phyloP scores from a whole-genome alignment of 2,888 invertebrate genomes.

The Unio pictorum region DNA sequence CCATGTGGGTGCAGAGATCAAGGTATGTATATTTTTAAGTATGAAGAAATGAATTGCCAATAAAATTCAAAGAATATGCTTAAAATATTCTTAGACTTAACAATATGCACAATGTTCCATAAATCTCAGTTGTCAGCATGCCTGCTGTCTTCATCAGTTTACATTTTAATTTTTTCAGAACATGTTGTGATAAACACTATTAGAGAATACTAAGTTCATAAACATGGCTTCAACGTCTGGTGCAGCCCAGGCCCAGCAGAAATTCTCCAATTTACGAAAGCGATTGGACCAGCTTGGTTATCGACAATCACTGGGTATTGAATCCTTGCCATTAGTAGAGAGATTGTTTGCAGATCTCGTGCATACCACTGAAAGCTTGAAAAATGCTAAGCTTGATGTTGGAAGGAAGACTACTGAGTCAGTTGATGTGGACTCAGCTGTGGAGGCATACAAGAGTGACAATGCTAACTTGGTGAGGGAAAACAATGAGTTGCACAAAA shows the following conservation, averaged over 20 bases:
- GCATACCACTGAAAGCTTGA: slow-evolving; percentile 88
- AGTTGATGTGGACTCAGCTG: slow-evolving; percentile 52
- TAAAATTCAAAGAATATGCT: too few species aligned
- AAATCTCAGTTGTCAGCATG: too few species aligned
- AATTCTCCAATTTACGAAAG: slow-evolving; percentile 75
- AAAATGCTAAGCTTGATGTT: slow-evolving; percentile 82
- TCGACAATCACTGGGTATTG: slow-evolving; percentile 80
- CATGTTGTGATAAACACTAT: too few species aligned
- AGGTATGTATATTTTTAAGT: too few species aligned
- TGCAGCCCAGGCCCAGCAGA: slow-evolving; percentile 66
- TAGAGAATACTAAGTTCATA: too few species aligned
- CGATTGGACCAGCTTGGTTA: slow-evolving; percentile 89
- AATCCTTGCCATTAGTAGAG: slow-evolving; percentile 86
- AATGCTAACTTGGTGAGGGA: slow-evolving; percentile 71
- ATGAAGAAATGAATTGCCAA: too few species aligned
- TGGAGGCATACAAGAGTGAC: slow-evolving; percentile 70
- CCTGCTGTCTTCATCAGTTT: too few species aligned
- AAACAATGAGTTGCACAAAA: slow-evolving; percentile 70
- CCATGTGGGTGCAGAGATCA: too few species aligned
- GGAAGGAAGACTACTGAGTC: slow-evolving; percentile 49
- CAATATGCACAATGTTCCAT: too few species aligned
- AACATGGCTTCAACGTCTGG: slow-evolving; percentile 34
- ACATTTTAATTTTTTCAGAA: too few species aligned
- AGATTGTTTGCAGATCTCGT: slow-evolving; percentile 86
- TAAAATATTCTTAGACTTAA: too few species aligned